A percentile compares a stretch with the other conserved stretches of the same genome.
Evolutionary conservation across 2,888 invertebrate species (phyloP).

Genomic region (Torymus auratus): DNA sequence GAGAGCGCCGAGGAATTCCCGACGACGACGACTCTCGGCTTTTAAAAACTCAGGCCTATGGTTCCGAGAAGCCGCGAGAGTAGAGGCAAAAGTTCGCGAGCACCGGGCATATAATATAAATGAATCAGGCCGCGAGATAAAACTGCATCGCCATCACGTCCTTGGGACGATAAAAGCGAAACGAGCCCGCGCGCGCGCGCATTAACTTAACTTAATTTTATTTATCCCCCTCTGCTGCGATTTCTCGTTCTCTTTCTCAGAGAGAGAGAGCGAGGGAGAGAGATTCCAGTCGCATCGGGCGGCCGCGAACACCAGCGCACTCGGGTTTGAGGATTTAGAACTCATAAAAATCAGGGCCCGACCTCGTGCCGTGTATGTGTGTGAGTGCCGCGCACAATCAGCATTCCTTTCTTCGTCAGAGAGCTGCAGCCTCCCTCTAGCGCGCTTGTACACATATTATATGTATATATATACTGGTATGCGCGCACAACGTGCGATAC

Average conservation of each 20-base stretch:
- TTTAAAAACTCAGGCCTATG: too few relatives aligned
- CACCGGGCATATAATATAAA: not conserved
- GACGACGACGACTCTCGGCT: too few relatives aligned
- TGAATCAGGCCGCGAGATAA: slow-evolving; percentile 24
- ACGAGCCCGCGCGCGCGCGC: slow-evolving; percentile 32
- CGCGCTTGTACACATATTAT: not conserved
- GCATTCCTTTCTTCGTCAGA: slow-evolving; percentile 60
- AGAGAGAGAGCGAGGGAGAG: too few relatives aligned
- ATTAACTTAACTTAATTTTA: slow-evolving; percentile 43
- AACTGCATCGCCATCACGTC: slow-evolving; percentile 30
- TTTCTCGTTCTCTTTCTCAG: not conserved
- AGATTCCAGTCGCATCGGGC: too few relatives aligned
- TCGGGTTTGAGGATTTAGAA: slow-evolving; percentile 62
- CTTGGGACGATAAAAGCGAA: slow-evolving; percentile 35
- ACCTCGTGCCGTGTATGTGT: slow-evolving; percentile 53
- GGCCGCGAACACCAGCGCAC: not conserved
- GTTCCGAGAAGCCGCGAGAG: slow-evolving; percentile 26
- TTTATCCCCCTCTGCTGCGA: not conserved
- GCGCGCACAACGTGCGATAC: too few relatives aligned
- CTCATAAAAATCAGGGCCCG: slow-evolving; percentile 64
- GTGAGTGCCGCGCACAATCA: slow-evolving; percentile 61
- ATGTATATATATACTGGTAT: too few relatives aligned
- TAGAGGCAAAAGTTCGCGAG: not conserved
- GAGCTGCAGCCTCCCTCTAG: not conserved
- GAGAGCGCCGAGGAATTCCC: slow-evolving; percentile 2